Conservation (phyloP, 2,797 vertebrate species). For the Tiaroga cobitis region DNA sequence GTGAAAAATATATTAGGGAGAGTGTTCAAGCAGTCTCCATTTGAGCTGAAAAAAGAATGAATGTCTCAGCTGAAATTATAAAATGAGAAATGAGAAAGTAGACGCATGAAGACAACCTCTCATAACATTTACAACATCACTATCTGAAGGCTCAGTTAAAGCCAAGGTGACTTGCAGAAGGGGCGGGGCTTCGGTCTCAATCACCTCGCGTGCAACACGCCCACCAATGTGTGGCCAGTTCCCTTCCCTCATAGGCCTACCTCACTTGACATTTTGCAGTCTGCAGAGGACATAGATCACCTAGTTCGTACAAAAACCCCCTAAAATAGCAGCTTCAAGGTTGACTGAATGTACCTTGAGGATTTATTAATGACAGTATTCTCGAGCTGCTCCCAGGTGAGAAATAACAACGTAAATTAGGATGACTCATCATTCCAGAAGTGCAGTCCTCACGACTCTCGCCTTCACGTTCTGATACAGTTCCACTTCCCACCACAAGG, state of each 20-base stretch:
- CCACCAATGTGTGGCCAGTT: conserved; percentile 4
- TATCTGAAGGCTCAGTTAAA: conserved; percentile 59
- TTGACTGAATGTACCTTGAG: conserved; percentile 64
- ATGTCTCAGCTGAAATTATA: conserved; percentile 17
- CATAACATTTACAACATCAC: conserved; percentile 6
- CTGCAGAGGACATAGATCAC: conserved; percentile 19
- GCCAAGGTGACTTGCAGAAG: conserved; percentile 68
- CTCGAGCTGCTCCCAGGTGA: conserved; percentile 64
- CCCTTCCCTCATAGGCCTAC: background rate
- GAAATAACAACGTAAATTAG: conserved; percentile 72
- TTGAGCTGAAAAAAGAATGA: conserved; percentile 5
- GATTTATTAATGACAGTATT: conserved; percentile 71
- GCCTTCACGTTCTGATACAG: background rate
- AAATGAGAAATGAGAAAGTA: conserved; percentile 33
- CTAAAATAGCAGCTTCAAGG: conserved; percentile 49
- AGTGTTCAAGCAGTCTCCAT: conserved; percentile 1
- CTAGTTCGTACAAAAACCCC: background rate
- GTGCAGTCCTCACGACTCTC: background rate
- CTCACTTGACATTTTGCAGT: conserved; percentile 1
- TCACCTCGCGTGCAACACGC: conserved; percentile 56
- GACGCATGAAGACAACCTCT: background rate
- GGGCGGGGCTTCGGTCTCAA: conserved; percentile 47
- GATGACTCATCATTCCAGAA: conserved; percentile 68
- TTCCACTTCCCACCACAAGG: conserved; percentile 32
- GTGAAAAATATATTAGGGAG: conserved; percentile 16